phyloP scores from a whole-genome alignment of 2,797 vertebrate species.

The Paedocypris micromegethes region DNA sequence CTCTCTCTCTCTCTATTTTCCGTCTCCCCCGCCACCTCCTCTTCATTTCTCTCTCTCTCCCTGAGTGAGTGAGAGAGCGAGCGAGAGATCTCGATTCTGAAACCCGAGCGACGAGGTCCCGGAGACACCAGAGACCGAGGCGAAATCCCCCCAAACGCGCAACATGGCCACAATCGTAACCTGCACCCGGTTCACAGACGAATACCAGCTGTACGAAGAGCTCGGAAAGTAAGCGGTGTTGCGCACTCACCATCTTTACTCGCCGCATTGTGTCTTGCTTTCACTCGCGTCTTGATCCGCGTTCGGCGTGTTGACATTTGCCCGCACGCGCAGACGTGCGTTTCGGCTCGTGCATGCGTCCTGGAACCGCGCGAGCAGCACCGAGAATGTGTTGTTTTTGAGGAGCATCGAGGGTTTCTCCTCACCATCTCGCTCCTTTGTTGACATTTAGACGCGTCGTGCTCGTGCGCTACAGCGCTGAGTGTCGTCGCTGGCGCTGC shows the following conservation, averaged over 20 bases:
- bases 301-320: conserved; percentile 32
- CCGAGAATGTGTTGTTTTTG: too few species aligned
- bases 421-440: conserved; percentile 16
- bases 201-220: conserved; percentile 95
- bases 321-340: conserved; percentile 7
- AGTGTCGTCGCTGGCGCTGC: conserved; percentile 18
- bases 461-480: conserved; percentile 32
- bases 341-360: conserved; percentile 3
- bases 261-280: conserved; percentile 22
- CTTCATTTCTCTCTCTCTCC: conserved; percentile 42
- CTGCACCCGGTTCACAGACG: conserved; percentile 93
- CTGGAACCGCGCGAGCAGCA: too few species aligned
- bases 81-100: conserved; percentile 58
- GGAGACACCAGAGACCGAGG: conserved; percentile 55
- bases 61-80: conserved; percentile 51
- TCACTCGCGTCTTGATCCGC: conserved; percentile 3
- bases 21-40: conserved; percentile 34
- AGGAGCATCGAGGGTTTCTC: too few species aligned
- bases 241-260: conserved; percentile 34
- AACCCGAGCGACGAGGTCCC: conserved; percentile 65
- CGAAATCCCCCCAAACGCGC: conserved; percentile 53
- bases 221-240: conserved; percentile 87
- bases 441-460: conserved; percentile 24
- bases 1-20: conserved; percentile 38
- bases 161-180: conserved; percentile 90